Percentiles rank a stretch among this genome's conserved stretches.
Conservation (phyloP, 2,797 vertebrate genomes). For the Heliangelus exortis region DNA sequence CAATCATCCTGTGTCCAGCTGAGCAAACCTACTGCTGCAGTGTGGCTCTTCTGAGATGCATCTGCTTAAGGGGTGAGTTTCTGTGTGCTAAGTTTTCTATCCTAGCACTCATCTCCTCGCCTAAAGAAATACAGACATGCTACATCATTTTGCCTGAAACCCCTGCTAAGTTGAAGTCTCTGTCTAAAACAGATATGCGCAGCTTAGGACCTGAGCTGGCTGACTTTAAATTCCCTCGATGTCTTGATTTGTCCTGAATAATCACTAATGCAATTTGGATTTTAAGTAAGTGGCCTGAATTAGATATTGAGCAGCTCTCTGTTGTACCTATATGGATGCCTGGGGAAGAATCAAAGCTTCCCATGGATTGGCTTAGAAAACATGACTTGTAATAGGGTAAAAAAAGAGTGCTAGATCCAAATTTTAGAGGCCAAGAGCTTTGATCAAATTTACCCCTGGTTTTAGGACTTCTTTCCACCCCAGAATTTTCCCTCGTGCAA, state of each 20-base stretch:
- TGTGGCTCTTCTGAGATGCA: not conserved
- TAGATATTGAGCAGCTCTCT: not conserved
- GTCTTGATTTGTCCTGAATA: not conserved
- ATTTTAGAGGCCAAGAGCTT: not conserved
- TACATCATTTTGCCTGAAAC: not conserved
- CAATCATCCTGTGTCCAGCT: not conserved
- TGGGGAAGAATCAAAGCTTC: not conserved
- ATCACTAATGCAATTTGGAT: not conserved
- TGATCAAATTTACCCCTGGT: not conserved
- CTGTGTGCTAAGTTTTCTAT: not conserved
- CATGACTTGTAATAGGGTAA: not conserved
- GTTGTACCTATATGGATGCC: accelerated
- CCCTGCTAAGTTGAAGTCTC: not conserved
- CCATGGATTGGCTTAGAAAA: not conserved
- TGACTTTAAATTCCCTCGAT: not conserved
- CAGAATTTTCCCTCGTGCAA: not conserved
- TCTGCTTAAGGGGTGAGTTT: not conserved
- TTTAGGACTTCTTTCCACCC: not conserved
- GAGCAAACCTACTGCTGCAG: not conserved
- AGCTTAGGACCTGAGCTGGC: accelerated
- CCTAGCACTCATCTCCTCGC: not conserved
- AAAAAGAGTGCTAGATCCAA: not conserved
- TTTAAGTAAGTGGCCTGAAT: not conserved
- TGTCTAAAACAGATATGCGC: not conserved
- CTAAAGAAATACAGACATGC: not conserved